These are phyloP conservation scores for Tenebrosternarchus preto DNA, from an alignment of 2,113 vertebrate species.

Conservation along the genomic window DNA sequence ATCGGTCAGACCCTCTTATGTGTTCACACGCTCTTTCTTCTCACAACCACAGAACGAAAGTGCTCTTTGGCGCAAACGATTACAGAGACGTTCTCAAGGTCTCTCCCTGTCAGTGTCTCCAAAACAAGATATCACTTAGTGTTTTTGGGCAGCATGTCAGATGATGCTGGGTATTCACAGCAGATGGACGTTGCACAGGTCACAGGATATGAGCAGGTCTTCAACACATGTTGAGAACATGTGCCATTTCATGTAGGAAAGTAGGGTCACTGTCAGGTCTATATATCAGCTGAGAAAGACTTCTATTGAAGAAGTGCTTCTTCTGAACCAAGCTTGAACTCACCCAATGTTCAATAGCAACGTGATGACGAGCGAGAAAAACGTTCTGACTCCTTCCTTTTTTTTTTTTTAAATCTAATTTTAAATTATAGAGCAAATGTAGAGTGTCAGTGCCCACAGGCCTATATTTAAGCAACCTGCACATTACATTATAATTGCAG, in stretches of 20 bases:
- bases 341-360: slow-evolving; percentile 8
- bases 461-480: slow-evolving; percentile 56
- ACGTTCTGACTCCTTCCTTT: slow-evolving; percentile 46
- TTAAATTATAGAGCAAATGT: slow-evolving; percentile 60
- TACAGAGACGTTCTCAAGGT: slow-evolving; percentile 36
- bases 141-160: neutral
- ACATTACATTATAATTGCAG: slow-evolving; percentile 60
- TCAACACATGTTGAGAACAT: too few relatives aligned
- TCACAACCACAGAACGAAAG: slow-evolving; percentile 24
- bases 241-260: too few relatives aligned
- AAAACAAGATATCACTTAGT: neutral
- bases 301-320: neutral
- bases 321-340: neutral
- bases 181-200: neutral
- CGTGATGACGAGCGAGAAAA: slow-evolving; percentile 47
- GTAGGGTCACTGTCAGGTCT: neutral
- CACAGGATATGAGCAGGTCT: too few relatives aligned
- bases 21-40: slow-evolving; percentile 43
- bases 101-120: neutral
- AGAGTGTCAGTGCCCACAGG: slow-evolving; percentile 39
- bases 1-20: slow-evolving; percentile 28
- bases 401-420: slow-evolving; percentile 49
- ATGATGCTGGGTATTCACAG: neutral
- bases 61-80: slow-evolving; percentile 44
- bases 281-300: too few relatives aligned